Percentiles rank a stretch among this genome's conserved stretches.
These are phyloP conservation scores for Cossypha caffra DNA, from an alignment of 2,797 vertebrate genomes.

Conservation along the genomic window DNA sequence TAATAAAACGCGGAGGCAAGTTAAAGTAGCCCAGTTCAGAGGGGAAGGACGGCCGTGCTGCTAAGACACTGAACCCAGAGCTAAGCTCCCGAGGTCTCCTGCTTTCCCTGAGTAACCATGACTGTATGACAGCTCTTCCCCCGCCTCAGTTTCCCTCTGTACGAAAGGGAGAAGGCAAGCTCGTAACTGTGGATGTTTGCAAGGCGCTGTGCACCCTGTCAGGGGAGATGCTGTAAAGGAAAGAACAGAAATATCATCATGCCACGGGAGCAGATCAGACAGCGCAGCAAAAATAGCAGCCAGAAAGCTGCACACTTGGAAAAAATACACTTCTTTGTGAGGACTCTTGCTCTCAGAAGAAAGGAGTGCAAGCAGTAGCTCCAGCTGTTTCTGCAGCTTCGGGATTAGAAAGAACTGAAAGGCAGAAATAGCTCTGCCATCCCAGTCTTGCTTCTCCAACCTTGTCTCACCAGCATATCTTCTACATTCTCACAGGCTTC, in stretches of 20 bases:
- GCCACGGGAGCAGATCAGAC: background rate
- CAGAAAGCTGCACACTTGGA: background rate
- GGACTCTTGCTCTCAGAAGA: background rate
- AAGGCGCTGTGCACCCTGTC: background rate
- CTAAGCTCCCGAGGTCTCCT: background rate
- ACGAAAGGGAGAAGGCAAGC: background rate
- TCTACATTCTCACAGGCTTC: background rate
- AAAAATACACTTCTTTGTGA: background rate
- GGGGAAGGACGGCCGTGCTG: background rate
- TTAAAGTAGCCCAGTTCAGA: conserved; percentile 41
- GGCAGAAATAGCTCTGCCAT: background rate
- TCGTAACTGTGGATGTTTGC: background rate
- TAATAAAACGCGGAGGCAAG: conserved; percentile 66
- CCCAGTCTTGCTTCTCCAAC: background rate
- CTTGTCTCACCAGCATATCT: background rate
- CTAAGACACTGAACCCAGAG: background rate
- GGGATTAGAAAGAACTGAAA: background rate
- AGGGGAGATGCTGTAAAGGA: background rate
- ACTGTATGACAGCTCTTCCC: background rate
- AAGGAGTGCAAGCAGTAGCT: background rate
- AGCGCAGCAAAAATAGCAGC: conserved; percentile 4
- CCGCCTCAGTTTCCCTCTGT: conserved; percentile 30
- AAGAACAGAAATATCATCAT: background rate
- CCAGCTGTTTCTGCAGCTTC: conserved; percentile 21
- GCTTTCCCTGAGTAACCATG: background rate